phyloP scores from a whole-genome alignment of 2,888 invertebrate species.

The Orthosia incerta region DNA sequence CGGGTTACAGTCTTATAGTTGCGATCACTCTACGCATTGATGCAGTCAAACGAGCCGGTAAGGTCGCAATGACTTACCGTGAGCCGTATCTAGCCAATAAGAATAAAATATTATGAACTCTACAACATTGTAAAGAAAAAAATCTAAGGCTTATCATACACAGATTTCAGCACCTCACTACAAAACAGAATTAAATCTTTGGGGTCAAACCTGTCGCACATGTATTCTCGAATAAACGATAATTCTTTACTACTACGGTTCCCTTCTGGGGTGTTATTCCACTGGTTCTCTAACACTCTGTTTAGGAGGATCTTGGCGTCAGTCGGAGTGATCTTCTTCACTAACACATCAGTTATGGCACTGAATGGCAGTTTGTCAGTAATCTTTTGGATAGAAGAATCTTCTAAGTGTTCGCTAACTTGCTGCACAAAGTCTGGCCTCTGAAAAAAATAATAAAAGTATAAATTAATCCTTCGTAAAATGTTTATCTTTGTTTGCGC shows the following conservation, averaged over 20 bases:
- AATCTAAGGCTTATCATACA: constrained; percentile 70
- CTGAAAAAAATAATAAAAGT: constrained; percentile 72
- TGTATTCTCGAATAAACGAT: constrained; percentile 74
- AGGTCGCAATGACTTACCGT: background rate
- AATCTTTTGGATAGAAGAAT: constrained; percentile 71
- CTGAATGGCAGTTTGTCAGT: constrained; percentile 72
- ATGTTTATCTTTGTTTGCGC: background rate
- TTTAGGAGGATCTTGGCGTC: constrained; percentile 69
- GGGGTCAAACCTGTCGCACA: constrained; percentile 75
- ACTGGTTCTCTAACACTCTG: constrained; percentile 70
- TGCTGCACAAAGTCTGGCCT: constrained; percentile 78
- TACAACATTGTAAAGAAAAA: constrained; percentile 30
- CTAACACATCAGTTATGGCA: constrained; percentile 68
- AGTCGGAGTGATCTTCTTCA: constrained; percentile 69
- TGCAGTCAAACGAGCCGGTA: constrained; percentile 23
- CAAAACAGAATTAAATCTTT: constrained; percentile 80
- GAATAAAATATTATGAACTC: constrained; percentile 15
- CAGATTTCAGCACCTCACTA: constrained; percentile 76
- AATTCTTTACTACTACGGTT: constrained; percentile 66
- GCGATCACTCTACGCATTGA: background rate
- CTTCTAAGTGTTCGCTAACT: constrained; percentile 73
- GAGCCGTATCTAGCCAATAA: constrained; percentile 13
- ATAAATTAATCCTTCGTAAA: background rate
- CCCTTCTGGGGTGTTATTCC: constrained; percentile 52
- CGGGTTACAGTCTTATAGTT: constrained; percentile 6